Conservation (phyloP, 2,797 vertebrate species). For the Thamnophis elegans region DNA sequence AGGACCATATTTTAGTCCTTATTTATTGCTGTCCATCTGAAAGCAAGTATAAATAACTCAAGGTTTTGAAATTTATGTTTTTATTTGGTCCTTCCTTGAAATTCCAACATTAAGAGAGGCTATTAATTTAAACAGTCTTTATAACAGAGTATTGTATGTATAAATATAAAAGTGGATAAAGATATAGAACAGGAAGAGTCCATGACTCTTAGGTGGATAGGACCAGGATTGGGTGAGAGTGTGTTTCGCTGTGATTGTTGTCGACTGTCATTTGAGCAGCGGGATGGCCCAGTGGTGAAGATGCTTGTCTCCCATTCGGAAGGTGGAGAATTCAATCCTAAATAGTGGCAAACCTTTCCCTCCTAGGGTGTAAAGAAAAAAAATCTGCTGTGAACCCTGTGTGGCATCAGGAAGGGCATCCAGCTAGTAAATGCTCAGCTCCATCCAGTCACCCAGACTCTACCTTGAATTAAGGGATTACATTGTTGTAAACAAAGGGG, state of each 20-base stretch:
- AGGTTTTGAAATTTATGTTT: neutral
- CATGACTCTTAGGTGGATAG: neutral
- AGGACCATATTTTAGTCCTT: neutral
- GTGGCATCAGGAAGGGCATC: too few species aligned
- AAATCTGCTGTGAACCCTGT: too few species aligned
- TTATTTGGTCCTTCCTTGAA: neutral
- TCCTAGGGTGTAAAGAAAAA: too few species aligned
- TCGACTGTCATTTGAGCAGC: neutral
- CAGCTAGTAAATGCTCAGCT: too few species aligned
- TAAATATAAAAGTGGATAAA: neutral
- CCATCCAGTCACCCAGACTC: too few species aligned
- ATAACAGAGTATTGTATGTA: neutral
- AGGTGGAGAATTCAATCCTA: neutral
- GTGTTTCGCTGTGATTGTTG: neutral
- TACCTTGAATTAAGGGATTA: too few species aligned
- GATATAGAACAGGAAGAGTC: neutral
- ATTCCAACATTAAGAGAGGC: neutral
- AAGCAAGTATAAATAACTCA: neutral
- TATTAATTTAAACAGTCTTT: neutral
- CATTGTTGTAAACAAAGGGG: too few species aligned
- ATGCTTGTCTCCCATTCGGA: neutral
- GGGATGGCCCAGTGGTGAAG: neutral
- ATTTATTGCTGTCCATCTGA: neutral
- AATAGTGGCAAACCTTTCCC: neutral
- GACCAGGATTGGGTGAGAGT: neutral